These are phyloP conservation scores for Drosophila tristis DNA, from an alignment of 1,140 invertebrate genomes.

Conservation along the genomic window DNA sequence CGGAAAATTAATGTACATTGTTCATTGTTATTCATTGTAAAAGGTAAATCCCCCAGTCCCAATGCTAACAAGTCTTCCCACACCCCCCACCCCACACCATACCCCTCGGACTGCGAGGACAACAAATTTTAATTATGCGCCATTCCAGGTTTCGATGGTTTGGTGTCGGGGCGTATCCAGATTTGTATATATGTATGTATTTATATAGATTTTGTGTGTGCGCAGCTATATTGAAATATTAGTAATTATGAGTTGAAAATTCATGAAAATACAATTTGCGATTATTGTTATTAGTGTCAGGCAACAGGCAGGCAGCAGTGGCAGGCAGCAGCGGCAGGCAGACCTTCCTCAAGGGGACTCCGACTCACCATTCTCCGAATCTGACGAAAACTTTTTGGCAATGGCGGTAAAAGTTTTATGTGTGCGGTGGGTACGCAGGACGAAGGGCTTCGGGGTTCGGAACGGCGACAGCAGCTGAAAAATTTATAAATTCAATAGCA, in stretches of 20 bases:
- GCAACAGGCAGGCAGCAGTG: slow-evolving; percentile 42
- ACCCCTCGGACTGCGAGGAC: slow-evolving; percentile 25
- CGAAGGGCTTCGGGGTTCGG: not conserved
- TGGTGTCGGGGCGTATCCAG: slow-evolving; percentile 14
- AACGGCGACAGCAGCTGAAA: slow-evolving; percentile 70
- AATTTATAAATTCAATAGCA: slow-evolving; percentile 83
- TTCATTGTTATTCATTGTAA: slow-evolving; percentile 81
- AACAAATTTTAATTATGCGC: slow-evolving; percentile 79
- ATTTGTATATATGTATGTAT: slow-evolving; percentile 47
- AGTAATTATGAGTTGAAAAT: slow-evolving; percentile 81
- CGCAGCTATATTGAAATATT: slow-evolving; percentile 61
- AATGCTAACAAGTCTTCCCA: not conserved
- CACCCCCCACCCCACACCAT: not conserved
- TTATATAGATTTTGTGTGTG: slow-evolving; percentile 39
- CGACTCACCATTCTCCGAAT: not conserved
- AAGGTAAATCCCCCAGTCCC: slow-evolving; percentile 31
- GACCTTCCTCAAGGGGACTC: slow-evolving; percentile 20
- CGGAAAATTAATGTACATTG: slow-evolving; percentile 81
- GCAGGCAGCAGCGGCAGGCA: slow-evolving; percentile 34
- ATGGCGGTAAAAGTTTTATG: slow-evolving; percentile 70
- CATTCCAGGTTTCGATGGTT: slow-evolving; percentile 51
- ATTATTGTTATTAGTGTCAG: slow-evolving; percentile 82
- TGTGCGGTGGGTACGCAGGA: slow-evolving; percentile 24
- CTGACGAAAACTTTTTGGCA: slow-evolving; percentile 54
- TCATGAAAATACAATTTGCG: slow-evolving; percentile 82